phyloP scores from a whole-genome alignment of 1,140 invertebrate genomes.

The Phymorhynchus buccinoides region DNA sequence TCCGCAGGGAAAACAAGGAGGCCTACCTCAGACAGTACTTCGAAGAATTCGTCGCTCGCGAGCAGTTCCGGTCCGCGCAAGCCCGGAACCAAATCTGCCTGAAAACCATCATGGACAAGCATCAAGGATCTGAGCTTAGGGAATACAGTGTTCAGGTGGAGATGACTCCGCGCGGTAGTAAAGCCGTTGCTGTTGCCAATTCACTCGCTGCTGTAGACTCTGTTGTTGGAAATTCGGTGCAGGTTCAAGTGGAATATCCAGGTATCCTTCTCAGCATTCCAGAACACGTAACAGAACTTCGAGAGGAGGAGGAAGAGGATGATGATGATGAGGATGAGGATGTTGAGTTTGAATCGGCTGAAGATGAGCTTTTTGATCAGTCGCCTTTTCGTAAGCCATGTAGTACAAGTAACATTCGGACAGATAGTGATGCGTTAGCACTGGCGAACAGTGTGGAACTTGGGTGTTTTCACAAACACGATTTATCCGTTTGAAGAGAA shows the following conservation, averaged over 20 bases:
- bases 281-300: not conserved
- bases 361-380: not conserved
- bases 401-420: not conserved
- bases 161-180: not conserved
- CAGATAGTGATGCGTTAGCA: not conserved
- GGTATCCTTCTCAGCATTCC: not conserved
- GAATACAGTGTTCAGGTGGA: not conserved
- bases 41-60: slow-evolving; percentile 66
- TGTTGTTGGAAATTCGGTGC: no score
- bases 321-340: not conserved
- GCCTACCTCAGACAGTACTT: slow-evolving; percentile 67
- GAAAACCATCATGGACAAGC: slow-evolving; percentile 40
- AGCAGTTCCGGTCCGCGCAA: slow-evolving; percentile 60
- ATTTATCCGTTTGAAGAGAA: no score
- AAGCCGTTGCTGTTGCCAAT: no score
- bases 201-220: no score
- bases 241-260: not conserved
- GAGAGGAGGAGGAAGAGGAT: not conserved
- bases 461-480: no score
- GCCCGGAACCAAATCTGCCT: slow-evolving; percentile 52
- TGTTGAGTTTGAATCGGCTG: not conserved
- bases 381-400: not conserved
- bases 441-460: no score
- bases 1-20: slow-evolving; percentile 67
- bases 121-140: not conserved